Percentiles rank a stretch among this genome's conserved stretches.
Conservation (phyloP, 2,888 invertebrate species). For the Hipparchia sbordonii region DNA sequence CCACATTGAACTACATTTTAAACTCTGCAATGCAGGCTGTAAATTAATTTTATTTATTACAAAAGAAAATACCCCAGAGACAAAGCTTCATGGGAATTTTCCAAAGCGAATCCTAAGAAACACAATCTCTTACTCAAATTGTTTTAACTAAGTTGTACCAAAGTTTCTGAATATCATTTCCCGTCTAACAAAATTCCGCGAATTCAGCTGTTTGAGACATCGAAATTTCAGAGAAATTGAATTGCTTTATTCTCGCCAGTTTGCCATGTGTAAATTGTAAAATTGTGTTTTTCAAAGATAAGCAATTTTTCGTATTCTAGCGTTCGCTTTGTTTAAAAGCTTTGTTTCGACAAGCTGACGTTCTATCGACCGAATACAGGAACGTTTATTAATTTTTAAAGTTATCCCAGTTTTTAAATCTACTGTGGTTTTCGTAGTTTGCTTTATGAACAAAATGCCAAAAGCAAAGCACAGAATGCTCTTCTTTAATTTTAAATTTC, state of each 20-base stretch:
- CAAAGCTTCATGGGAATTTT: conserved; percentile 2
- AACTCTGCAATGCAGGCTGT: no score
- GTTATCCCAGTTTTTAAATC: not conserved
- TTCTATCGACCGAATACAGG: not conserved
- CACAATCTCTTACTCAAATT: conserved; percentile 24
- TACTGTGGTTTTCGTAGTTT: not conserved
- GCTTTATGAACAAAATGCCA: not conserved
- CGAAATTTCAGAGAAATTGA: conserved; percentile 22
- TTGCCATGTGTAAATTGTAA: conserved; percentile 20
- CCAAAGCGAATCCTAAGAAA: conserved; percentile 13
- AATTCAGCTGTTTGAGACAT: conserved; percentile 25
- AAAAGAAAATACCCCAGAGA: not conserved
- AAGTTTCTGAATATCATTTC: conserved; percentile 28
- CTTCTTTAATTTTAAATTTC: no score
- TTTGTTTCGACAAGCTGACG: not conserved
- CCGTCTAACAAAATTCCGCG: conserved; percentile 21
- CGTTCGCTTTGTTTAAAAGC: not conserved
- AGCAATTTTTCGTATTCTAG: not conserved
- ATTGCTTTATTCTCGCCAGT: conserved; percentile 14
- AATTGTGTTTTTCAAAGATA: conserved; percentile 2
- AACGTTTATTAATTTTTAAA: not conserved
- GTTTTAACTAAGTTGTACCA: conserved; percentile 26
- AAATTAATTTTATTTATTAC: no score
- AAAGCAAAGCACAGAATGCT: not conserved
- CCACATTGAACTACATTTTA: no score